Percentiles rank a stretch among this genome's conserved stretches.
These are phyloP conservation scores for Platerodrilus igneus DNA, from an alignment of 2,888 invertebrate genomes.

Conservation along the genomic window DNA sequence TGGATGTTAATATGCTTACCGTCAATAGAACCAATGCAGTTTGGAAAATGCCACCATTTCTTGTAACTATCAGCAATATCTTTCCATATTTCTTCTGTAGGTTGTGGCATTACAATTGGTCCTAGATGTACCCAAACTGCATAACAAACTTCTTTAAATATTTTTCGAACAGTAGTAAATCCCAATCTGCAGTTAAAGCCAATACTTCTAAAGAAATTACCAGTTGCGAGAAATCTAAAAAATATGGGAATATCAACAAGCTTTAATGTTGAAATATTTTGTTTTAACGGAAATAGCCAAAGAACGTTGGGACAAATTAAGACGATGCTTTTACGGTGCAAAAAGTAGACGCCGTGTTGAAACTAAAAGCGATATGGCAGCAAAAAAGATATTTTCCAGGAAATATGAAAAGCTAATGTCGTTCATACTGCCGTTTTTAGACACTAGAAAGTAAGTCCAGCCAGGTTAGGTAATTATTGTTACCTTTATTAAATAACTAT, in stretches of 20 bases:
- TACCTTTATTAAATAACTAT: not conserved
- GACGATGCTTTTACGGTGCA: too few species aligned
- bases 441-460: too few species aligned
- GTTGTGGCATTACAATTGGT: slow-evolving; percentile 29
- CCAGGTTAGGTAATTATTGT: not conserved
- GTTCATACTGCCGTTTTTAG: slow-evolving; percentile 13
- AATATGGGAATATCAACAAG: not conserved
- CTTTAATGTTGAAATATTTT: slow-evolving; percentile 29
- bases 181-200: slow-evolving; percentile 31
- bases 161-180: slow-evolving; percentile 27
- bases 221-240: too few species aligned
- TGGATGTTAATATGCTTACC: slow-evolving; percentile 17
- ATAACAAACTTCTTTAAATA: slow-evolving; percentile 33
- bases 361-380: slow-evolving; percentile 6
- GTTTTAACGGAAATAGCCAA: slow-evolving; percentile 22
- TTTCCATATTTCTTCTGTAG: slow-evolving; percentile 25
- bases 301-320: slow-evolving; percentile 11
- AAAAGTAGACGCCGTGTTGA: slow-evolving; percentile 6
- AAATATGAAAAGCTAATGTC: slow-evolving; percentile 16
- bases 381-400: slow-evolving; percentile 7
- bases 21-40: slow-evolving; percentile 13
- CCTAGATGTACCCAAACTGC: slow-evolving; percentile 28
- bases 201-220: not conserved
- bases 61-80: slow-evolving; percentile 22
- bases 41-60: slow-evolving; percentile 25